Base-by-base conservation (phyloP, 2,888 invertebrate genomes). In the Eilema depressum region DNA sequence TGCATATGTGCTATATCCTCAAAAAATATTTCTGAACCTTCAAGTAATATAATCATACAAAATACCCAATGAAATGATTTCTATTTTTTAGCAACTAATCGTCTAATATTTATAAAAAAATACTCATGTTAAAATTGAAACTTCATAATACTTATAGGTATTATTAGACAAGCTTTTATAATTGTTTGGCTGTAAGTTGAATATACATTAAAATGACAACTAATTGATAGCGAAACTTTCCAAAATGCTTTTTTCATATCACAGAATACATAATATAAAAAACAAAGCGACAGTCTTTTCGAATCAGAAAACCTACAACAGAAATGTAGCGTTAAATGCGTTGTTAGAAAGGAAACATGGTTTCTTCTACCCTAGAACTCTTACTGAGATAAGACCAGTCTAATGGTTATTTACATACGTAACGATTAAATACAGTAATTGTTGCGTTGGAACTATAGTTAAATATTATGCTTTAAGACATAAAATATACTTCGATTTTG, bases 381-480 rank as follows among this genome's bases (percentile, higher is more conserved):
- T 69, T 79, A 79, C 68, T 71, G 77, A 81, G 77, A 83, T 75
- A 63, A 83, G 75, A 83, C 80, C 82, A 80, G 78, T 81, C 79
- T 81, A 82, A 80, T 75, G 78, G 75, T 82, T 85, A 86, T 87
- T 82, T 86, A 90, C 85, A 87, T 71, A 81, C 81, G 78, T 69
- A 78, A 76, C 71, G 78, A 81, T 78, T 78, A 82, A 75, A 79
- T 83, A 79, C 73, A 59, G 82, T 85, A 86, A 80, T 89, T 91
- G 89, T 90, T 91, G 90, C 89, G 88, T 88, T 88, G 84, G 78
- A 85, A 83, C 75, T 84, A 86, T 80, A 80, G 62, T 77, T 86
- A 84, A 82, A 71, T 81, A 85, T 86, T 87, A 89, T 86, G 83
- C 79, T 76, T 81, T 80, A 71, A 33, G 80, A 83, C 77, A 74